A percentile compares a stretch with the other conserved stretches of the same genome.
phyloP scores from a whole-genome alignment of 1,140 invertebrate genomes.

The Ceratosolen solmsi region DNA sequence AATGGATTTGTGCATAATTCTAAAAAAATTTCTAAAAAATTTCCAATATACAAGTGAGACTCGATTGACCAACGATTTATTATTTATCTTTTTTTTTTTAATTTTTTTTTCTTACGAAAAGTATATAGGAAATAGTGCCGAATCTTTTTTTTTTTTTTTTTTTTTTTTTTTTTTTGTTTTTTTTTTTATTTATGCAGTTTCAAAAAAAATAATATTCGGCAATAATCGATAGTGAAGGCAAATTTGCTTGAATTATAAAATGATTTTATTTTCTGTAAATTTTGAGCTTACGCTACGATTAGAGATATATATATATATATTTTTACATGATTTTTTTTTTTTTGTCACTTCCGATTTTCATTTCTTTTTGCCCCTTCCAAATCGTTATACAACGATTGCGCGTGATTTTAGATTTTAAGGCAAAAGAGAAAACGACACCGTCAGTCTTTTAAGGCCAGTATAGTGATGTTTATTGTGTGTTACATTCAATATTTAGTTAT shows the following conservation, averaged over 20 bases:
- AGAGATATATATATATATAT: neutral
- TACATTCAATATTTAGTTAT: neutral
- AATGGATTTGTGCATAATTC: neutral
- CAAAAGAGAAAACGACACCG: neutral
- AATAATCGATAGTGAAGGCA: neutral
- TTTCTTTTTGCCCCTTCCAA: slow-evolving; percentile 2
- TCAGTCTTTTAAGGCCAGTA: slow-evolving; percentile 34
- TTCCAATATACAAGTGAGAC: too few relatives aligned
- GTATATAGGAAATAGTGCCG: slow-evolving; percentile 35
- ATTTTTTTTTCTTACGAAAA: neutral
- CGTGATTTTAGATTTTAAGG: slow-evolving; percentile 16
- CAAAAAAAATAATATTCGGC: neutral
- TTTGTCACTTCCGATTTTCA: neutral
- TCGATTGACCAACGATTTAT: too few relatives aligned
- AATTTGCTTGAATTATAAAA: slow-evolving; percentile 1
- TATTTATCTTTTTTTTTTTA: neutral
- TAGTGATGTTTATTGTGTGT: slow-evolving; percentile 12
- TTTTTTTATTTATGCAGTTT: slow-evolving; percentile 20
- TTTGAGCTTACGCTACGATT: slow-evolving; percentile 5
- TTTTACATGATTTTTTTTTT: slow-evolving; percentile 27
- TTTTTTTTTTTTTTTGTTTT: too few relatives aligned
- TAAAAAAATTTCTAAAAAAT: too few relatives aligned
- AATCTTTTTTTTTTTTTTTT: slow-evolving; percentile 1
- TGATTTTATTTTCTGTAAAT: slow-evolving; percentile 15
- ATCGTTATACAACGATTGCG: slow-evolving; percentile 38